These are phyloP conservation scores for Nemopilema nomurai DNA, from an alignment of 30 jellyfish, hydroid and myxozoan genomes.

Conservation along the genomic window DNA sequence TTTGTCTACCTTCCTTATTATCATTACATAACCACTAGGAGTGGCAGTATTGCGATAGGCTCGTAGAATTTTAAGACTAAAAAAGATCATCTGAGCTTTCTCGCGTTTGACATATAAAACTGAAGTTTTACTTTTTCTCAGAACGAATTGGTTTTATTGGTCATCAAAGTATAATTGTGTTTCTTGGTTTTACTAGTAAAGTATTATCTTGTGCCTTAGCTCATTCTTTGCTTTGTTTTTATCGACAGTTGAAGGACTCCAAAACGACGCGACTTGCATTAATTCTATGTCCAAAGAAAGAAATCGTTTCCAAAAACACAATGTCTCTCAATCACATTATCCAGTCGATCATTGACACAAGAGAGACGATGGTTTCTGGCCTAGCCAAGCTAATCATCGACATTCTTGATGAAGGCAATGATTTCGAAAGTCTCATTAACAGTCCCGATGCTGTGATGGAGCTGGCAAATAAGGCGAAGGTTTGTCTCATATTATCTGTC, in stretches of 20 bases:
- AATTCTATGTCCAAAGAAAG: constrained; percentile 41
- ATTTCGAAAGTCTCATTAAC: constrained; percentile 25
- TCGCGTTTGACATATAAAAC: too few relatives aligned
- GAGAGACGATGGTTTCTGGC: constrained; percentile 71
- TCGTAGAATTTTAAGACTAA: too few relatives aligned
- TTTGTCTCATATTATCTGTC: neutral
- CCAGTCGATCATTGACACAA: constrained; percentile 55
- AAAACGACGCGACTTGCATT: constrained; percentile 54
- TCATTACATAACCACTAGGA: too few relatives aligned
- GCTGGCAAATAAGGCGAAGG: constrained; percentile 66
- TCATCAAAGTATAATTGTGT: too few relatives aligned
- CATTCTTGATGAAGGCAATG: constrained; percentile 53
- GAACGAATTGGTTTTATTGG: too few relatives aligned
- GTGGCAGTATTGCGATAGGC: too few relatives aligned
- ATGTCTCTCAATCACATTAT: constrained; percentile 49
- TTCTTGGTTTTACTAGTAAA: too few relatives aligned
- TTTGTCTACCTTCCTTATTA: too few relatives aligned
- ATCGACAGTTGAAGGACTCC: constrained; percentile 28
- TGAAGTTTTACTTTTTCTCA: too few relatives aligned
- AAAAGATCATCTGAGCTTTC: too few relatives aligned
- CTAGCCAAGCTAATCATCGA: constrained; percentile 70
- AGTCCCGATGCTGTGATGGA: constrained; percentile 49
- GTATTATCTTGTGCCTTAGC: too few relatives aligned
- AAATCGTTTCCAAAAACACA: neutral
- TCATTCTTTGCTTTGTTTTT: neutral